Conservation (phyloP, 1,140 invertebrate genomes). For the Nixonia krombeini region DNA sequence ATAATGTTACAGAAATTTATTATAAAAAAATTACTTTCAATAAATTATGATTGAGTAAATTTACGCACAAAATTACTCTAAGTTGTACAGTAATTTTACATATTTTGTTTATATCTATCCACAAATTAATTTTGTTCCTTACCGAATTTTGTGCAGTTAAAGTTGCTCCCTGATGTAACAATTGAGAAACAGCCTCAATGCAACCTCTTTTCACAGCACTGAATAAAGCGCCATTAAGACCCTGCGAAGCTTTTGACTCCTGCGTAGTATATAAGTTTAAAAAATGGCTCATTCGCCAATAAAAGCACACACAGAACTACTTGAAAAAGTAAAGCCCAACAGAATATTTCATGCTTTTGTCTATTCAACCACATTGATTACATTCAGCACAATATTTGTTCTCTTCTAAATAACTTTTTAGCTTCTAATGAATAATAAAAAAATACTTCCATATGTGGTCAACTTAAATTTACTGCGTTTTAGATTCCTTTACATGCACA, state of each 20-base stretch:
- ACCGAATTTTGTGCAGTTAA: conserved; percentile 80
- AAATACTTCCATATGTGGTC: conserved; percentile 4
- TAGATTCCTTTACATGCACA: conserved; percentile 24
- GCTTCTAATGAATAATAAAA: conserved; percentile 2
- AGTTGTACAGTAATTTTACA: neutral
- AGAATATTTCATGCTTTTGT: conserved; percentile 28
- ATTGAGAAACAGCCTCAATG: conserved; percentile 66
- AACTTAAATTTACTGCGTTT: neutral
- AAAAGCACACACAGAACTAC: conserved; percentile 25
- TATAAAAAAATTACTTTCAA: too few species aligned
- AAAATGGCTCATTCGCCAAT: conserved; percentile 9
- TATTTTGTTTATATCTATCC: conserved; percentile 5
- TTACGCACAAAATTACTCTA: neutral
- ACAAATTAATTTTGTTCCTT: conserved; percentile 29
- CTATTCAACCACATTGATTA: conserved; percentile 11
- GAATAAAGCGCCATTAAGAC: conserved; percentile 66
- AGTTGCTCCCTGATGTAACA: conserved; percentile 80
- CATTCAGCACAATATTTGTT: conserved; percentile 8
- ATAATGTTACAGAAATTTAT: neutral
- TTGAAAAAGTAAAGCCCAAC: conserved; percentile 32
- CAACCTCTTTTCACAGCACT: conserved; percentile 68
- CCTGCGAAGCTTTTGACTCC: conserved; percentile 67
- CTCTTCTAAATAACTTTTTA: conserved; percentile 2
- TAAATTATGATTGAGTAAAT: neutral
- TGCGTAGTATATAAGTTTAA: conserved; percentile 50